Percentiles rank a stretch among this genome's conserved stretches.
These are phyloP conservation scores for Scortum barcoo DNA, from an alignment of 2,113 vertebrate species.

Conservation along the genomic window DNA sequence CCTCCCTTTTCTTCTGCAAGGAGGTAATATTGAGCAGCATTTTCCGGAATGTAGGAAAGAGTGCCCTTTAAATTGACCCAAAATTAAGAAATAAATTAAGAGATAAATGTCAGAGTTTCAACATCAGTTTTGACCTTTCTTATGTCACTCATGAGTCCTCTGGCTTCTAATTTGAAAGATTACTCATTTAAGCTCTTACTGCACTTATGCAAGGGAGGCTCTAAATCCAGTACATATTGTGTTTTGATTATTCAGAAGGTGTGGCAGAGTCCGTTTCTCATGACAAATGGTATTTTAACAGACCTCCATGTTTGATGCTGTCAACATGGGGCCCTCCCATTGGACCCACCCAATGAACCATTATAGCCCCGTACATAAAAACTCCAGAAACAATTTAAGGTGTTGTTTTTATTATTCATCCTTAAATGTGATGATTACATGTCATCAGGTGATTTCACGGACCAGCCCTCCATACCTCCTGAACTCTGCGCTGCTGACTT, in stretches of 20 bases:
- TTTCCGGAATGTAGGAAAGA: too few species aligned
- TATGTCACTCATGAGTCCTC: not conserved
- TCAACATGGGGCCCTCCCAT: not conserved
- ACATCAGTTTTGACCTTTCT: not conserved
- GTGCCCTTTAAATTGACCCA: not conserved
- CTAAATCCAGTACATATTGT: not conserved
- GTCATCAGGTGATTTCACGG: not conserved
- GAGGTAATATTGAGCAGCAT: too few species aligned
- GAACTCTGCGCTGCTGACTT: not conserved
- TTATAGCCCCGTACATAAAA: not conserved
- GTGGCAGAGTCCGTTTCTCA: not conserved
- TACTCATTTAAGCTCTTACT: not conserved
- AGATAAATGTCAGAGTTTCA: not conserved
- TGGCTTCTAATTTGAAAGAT: too few species aligned
- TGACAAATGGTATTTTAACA: not conserved
- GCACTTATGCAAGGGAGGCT: not conserved
- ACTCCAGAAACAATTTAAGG: not conserved
- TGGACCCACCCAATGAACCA: not conserved
- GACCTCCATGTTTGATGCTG: not conserved
- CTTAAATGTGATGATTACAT: too few species aligned
- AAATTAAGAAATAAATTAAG: not conserved
- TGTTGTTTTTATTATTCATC: not conserved
- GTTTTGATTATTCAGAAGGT: constrained; percentile 19
- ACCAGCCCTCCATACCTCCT: not conserved
- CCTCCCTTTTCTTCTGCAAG: too few species aligned